phyloP scores from a whole-genome alignment of 2,113 vertebrate species.

The Donacobius atricapilla region DNA sequence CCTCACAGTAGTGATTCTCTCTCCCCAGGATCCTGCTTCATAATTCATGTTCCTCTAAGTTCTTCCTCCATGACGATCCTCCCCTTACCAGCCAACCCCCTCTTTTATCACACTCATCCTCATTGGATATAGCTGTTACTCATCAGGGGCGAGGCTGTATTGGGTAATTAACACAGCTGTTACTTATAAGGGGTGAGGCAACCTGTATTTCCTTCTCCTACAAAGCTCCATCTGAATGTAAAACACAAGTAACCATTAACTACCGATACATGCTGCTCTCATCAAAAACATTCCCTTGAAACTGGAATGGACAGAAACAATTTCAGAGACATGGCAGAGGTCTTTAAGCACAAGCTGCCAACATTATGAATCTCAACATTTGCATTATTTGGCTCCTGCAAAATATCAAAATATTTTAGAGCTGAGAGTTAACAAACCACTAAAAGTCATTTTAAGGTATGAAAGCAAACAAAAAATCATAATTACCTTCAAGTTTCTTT shows the following conservation, averaged over 20 bases:
- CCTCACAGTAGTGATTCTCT: not conserved
- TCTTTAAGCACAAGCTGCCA: not conserved
- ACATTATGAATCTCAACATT: not conserved
- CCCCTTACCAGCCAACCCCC: not conserved
- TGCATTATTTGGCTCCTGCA: not conserved
- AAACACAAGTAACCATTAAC: not conserved
- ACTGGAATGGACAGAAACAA: not conserved
- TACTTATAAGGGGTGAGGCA: not conserved
- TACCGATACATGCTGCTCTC: not conserved
- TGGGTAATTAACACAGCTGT: not conserved
- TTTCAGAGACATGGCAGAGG: not conserved
- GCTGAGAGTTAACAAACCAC: not conserved
- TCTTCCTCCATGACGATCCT: not conserved
- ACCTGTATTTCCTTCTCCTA: not conserved
- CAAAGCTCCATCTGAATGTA: not conserved
- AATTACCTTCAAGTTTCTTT: not conserved
- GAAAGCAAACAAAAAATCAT: not conserved
- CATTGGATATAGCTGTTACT: not conserved
- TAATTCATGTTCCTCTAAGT: not conserved
- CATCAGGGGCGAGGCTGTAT: not conserved
- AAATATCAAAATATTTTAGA: not conserved
- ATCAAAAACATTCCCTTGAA: not conserved
- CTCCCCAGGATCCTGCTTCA: not conserved
- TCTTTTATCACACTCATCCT: not conserved
- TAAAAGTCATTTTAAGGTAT: not conserved